Percentiles rank a stretch among this genome's conserved stretches.
Evolutionary conservation across 1,140 invertebrate genomes (phyloP).

Genomic region (Akabosia matsudoensis): DNA sequence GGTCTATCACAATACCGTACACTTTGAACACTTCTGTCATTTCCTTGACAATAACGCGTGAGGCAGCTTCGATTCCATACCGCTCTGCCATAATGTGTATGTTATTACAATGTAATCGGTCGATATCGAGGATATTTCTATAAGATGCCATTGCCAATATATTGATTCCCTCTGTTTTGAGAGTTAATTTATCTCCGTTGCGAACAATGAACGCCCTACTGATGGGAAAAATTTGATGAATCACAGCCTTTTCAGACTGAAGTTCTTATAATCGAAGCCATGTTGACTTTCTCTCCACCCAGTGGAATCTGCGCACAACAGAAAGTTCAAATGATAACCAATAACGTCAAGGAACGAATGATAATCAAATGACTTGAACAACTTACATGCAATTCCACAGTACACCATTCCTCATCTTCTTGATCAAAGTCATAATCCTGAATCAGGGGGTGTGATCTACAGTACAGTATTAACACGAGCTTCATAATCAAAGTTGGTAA

Average conservation of each 20-base stretch:
- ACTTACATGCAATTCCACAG: constrained; percentile 53
- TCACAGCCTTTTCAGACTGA: constrained; percentile 69
- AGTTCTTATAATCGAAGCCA: constrained; percentile 72
- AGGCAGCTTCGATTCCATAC: constrained; percentile 96
- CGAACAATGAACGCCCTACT: constrained; percentile 68
- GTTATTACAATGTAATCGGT: constrained; percentile 88
- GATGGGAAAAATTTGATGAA: constrained; percentile 77
- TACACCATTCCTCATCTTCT: constrained; percentile 68
- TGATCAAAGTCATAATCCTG: constrained; percentile 73
- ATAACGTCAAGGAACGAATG: too few species aligned
- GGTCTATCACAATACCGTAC: constrained; percentile 93
- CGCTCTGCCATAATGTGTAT: constrained; percentile 83
- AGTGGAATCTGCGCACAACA: constrained; percentile 57
- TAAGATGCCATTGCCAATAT: constrained; percentile 77
- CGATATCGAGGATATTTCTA: constrained; percentile 74
- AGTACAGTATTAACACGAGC: constrained; percentile 42
- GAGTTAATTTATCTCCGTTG: constrained; percentile 55
- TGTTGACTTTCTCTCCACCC: constrained; percentile 59
- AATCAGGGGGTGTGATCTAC: constrained; percentile 54
- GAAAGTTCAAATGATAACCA: too few species aligned
- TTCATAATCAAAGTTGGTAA: constrained; percentile 9
- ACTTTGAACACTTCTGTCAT: constrained; percentile 89
- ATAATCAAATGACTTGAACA: too few species aligned
- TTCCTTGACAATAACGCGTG: constrained; percentile 81
- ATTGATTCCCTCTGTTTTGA: constrained; percentile 95